Percentiles rank a stretch among this genome's conserved stretches.
These are phyloP conservation scores for Suricata suricatta DNA, from an alignment of 2,113 vertebrate genomes.

Conservation along the genomic window DNA sequence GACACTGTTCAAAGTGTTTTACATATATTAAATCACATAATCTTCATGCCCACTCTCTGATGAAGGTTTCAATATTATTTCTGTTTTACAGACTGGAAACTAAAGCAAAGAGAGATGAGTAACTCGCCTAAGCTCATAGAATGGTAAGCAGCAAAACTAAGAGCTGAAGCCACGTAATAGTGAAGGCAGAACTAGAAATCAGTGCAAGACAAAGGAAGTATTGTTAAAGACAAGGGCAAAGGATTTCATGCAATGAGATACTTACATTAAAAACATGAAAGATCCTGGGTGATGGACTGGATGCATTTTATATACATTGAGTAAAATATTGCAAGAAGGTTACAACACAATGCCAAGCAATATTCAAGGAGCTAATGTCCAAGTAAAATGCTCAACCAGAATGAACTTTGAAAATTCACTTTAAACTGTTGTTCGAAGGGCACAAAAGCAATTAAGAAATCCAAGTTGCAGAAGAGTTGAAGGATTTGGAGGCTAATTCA, in stretches of 20 bases:
- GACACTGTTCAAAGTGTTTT: neutral
- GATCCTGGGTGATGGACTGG: neutral
- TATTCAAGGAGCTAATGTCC: neutral
- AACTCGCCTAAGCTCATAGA: neutral
- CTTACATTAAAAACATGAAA: neutral
- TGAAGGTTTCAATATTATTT: neutral
- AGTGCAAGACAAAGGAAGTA: neutral
- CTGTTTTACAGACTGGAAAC: neutral
- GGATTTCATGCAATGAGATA: neutral
- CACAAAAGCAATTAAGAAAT: constrained; percentile 37
- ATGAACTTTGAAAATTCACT: neutral
- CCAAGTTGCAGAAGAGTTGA: neutral
- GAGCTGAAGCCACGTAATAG: neutral
- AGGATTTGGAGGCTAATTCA: neutral
- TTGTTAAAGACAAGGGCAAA: neutral
- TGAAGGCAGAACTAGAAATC: neutral
- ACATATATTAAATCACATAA: neutral
- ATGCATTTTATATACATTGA: neutral
- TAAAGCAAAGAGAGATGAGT: neutral
- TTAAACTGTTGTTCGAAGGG: constrained; percentile 9
- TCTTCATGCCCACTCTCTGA: neutral
- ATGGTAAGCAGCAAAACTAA: neutral
- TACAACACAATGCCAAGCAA: neutral
- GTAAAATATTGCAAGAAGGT: constrained; percentile 25
- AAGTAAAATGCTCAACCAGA: neutral